phyloP scores from a whole-genome alignment of 2,888 invertebrate genomes.

The Phyllotreta cruciferae region DNA sequence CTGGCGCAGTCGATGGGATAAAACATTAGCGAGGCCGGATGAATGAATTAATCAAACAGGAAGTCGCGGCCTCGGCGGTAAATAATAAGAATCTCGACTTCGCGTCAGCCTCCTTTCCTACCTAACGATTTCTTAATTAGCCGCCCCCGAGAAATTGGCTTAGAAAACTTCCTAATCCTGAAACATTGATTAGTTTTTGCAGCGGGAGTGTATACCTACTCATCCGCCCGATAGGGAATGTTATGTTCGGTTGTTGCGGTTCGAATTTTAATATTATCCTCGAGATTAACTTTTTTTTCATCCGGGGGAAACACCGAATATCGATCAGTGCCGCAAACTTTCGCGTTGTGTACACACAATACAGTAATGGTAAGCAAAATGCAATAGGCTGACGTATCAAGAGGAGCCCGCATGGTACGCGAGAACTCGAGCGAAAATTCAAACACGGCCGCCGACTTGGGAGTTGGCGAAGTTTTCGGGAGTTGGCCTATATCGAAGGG shows the following conservation, averaged over 20 bases:
- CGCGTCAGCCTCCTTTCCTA: slow-evolving; percentile 14
- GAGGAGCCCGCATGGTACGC: slow-evolving; percentile 54
- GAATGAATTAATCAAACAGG: slow-evolving; percentile 16
- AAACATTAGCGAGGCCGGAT: neutral
- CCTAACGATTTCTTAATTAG: slow-evolving; percentile 16
- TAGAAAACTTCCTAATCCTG: slow-evolving; percentile 19
- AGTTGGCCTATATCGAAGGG: slow-evolving; percentile 48
- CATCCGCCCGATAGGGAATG: neutral
- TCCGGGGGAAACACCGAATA: too few relatives aligned
- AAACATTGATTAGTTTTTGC: slow-evolving; percentile 20
- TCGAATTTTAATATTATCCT: slow-evolving; percentile 12
- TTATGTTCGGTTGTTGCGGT: slow-evolving; percentile 11
- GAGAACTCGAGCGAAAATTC: slow-evolving; percentile 60
- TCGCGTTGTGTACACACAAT: neutral
- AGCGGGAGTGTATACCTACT: neutral
- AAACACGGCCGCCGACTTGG: slow-evolving; percentile 55
- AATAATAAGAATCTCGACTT: slow-evolving; percentile 20
- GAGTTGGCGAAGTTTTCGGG: slow-evolving; percentile 49
- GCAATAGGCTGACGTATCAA: slow-evolving; percentile 45
- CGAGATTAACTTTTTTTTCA: neutral
- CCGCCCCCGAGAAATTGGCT: slow-evolving; percentile 9
- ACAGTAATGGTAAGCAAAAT: slow-evolving; percentile 29
- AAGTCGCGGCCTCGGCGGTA: slow-evolving; percentile 15
- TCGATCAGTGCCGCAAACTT: too few relatives aligned
- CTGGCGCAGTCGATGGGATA: slow-evolving; percentile 1